Percentiles rank a stretch among this genome's conserved stretches.
phyloP scores from a whole-genome alignment of 2,113 vertebrate species.

The Tapirus terrestris region DNA sequence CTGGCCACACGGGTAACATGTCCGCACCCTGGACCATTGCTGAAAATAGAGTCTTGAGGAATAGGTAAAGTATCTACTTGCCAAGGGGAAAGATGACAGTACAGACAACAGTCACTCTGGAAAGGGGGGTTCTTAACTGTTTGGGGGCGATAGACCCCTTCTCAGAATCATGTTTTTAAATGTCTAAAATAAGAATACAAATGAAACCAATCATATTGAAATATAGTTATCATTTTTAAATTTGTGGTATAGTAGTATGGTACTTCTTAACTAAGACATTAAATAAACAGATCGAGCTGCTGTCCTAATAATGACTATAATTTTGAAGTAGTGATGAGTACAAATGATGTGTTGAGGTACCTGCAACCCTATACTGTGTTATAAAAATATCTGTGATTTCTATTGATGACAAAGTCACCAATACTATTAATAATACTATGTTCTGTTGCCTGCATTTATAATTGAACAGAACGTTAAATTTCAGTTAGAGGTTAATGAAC shows the following conservation, averaged over 20 bases:
- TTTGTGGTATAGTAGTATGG: background rate
- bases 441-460: background rate
- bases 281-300: background rate
- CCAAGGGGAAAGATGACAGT: background rate
- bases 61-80: conserved; percentile 24
- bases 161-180: background rate
- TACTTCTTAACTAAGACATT: background rate
- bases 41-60: conserved; percentile 62
- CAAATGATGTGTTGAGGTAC: background rate
- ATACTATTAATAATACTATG: background rate
- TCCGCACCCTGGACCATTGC: conserved; percentile 10
- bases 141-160: background rate
- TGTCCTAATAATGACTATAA: background rate
- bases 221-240: background rate
- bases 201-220: conserved; percentile 3
- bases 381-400: conserved; percentile 7
- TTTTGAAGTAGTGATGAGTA: background rate
- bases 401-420: background rate
- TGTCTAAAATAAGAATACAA: background rate
- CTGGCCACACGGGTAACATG: conserved; percentile 12
- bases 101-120: background rate
- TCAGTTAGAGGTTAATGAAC: conserved; percentile 21
- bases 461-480: background rate
- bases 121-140: background rate
- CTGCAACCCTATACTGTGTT: background rate